These are phyloP conservation scores for Fragum sueziense DNA, from an alignment of 2,888 invertebrate genomes.

Conservation along the genomic window DNA sequence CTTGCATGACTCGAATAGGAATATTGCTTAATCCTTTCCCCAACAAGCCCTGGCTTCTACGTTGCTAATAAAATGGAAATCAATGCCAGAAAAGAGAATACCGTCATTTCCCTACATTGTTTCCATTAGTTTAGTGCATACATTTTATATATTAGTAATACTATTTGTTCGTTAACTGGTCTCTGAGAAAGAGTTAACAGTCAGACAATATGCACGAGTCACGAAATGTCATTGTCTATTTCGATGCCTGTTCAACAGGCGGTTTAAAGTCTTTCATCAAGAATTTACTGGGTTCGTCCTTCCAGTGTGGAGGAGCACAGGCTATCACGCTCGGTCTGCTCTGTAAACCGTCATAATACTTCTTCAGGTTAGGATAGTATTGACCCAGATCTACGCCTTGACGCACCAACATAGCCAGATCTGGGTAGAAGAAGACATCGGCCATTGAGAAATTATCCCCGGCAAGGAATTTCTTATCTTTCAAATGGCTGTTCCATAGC, in stretches of 20 bases:
- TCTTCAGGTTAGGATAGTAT: conserved; percentile 55
- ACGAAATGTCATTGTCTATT: no score
- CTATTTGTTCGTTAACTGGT: no score
- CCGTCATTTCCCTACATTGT: no score
- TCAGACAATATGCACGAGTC: no score
- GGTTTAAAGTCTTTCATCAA: conserved; percentile 9
- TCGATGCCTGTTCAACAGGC: not conserved
- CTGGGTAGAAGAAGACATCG: conserved; percentile 36
- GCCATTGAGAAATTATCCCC: conserved; percentile 48
- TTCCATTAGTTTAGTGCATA: no score
- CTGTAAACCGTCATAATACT: conserved; percentile 62
- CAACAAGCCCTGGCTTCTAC: no score
- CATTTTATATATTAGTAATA: no score
- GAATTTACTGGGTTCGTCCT: conserved; percentile 24
- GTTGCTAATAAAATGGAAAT: no score
- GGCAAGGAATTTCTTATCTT: conserved; percentile 24
- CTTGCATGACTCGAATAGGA: no score
- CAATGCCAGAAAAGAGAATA: no score
- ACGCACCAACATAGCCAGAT: conserved; percentile 39
- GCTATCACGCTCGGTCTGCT: conserved; percentile 62
- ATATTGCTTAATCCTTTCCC: no score
- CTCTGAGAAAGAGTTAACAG: no score
- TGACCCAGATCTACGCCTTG: conserved; percentile 55
- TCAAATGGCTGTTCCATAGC: conserved; percentile 25
- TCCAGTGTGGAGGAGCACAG: conserved; percentile 76